A percentile compares a stretch with the other conserved stretches of the same genome.
Evolutionary conservation across 2,888 invertebrate species (phyloP).

Genomic region (Romanomermis culicivorax): DNA sequence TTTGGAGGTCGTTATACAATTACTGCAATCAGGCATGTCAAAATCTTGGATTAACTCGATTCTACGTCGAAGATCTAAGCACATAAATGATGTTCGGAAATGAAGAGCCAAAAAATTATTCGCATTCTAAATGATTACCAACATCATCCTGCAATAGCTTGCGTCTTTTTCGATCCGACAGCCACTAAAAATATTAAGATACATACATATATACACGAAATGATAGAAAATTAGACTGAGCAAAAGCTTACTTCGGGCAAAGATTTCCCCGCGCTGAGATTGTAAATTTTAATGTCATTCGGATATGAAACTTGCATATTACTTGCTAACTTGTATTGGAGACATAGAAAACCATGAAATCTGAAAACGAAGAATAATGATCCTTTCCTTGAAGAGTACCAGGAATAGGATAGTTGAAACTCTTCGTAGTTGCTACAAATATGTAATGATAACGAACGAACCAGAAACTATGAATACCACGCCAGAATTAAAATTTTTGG

Average conservation of each 20-base stretch:
- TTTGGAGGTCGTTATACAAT: slow-evolving; percentile 54
- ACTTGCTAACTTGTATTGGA: no score
- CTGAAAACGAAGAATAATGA: no score
- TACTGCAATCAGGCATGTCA: slow-evolving; percentile 88
- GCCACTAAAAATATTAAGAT: slow-evolving; percentile 31
- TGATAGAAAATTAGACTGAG: neutral
- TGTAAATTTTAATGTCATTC: slow-evolving; percentile 91
- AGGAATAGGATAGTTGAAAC: no score
- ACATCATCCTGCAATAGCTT: slow-evolving; percentile 35
- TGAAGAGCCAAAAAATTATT: slow-evolving; percentile 4
- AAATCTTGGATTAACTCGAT: slow-evolving; percentile 96
- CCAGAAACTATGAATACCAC: no score
- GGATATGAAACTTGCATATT: slow-evolving; percentile 26
- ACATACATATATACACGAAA: slow-evolving; percentile 6
- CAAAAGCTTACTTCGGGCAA: slow-evolving; percentile 62
- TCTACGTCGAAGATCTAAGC: slow-evolving; percentile 62
- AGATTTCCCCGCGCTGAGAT: slow-evolving; percentile 84
- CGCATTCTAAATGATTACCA: slow-evolving; percentile 31
- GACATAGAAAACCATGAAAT: no score
- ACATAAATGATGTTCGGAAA: no score
- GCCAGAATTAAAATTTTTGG: no score
- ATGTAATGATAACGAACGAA: no score
- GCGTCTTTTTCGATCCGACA: slow-evolving; percentile 31
- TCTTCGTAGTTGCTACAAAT: no score
- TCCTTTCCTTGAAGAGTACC: no score